Evolutionary conservation across 1,140 invertebrate genomes (phyloP).

Genomic region (Pogonomyrmex barbatus): DNA sequence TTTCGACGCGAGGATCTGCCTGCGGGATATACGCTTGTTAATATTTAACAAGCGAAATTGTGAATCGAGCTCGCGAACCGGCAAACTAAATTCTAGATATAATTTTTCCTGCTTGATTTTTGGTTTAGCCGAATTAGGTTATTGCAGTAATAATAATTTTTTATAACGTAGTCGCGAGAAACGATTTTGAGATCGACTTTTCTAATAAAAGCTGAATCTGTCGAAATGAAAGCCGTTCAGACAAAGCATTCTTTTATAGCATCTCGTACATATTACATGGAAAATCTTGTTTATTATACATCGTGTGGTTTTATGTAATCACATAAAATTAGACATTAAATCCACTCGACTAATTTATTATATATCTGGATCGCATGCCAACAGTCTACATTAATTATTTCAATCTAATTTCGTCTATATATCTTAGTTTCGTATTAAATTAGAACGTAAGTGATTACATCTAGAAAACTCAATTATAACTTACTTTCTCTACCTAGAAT

Average conservation of each 20-base stretch:
- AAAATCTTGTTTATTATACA: neutral
- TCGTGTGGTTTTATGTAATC: neutral
- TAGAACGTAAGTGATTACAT: neutral
- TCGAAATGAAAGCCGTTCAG: slow-evolving; percentile 44
- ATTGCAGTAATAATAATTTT: neutral
- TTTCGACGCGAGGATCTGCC: neutral
- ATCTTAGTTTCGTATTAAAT: neutral
- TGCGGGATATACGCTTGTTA: neutral
- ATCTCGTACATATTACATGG: neutral
- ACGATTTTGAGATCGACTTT: slow-evolving; percentile 19
- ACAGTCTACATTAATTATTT: slow-evolving; percentile 3
- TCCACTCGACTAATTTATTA: neutral
- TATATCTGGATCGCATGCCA: neutral
- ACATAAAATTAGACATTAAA: slow-evolving; percentile 2
- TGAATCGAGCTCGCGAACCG: neutral
- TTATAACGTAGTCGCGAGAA: neutral
- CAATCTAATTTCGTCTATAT: neutral
- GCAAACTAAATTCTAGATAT: neutral
- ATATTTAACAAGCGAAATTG: slow-evolving; percentile 24
- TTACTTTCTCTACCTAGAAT: neutral
- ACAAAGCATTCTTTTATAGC: neutral
- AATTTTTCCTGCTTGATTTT: slow-evolving; percentile 25
- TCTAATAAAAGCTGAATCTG: slow-evolving; percentile 31
- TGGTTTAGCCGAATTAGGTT: neutral
- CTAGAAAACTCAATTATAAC: neutral